Base-by-base conservation (phyloP, 2,113 vertebrate species). In the Pangasianodon hypophthalmus region DNA sequence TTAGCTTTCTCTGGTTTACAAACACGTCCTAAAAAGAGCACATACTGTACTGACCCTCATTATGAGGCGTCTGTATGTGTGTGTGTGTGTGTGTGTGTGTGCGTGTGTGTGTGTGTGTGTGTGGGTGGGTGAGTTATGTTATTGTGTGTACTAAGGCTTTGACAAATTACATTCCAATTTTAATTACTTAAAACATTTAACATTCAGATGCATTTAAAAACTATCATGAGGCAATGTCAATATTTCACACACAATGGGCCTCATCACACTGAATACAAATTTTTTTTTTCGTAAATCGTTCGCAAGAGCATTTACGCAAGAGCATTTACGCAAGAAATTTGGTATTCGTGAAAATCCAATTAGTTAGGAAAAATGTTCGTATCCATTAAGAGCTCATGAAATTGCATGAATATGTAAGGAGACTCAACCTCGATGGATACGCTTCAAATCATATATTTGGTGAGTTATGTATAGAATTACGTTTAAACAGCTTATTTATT, bases 101-200 rank as follows among this genome's bases (percentile, higher is more conserved):
- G 9, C 4, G 7, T 87, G 91, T 92, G 94, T 87, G 32, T 84
- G 48, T 7, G 37, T 7, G 29, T 0, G 24, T 5, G 73, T 11
- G 9, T 13, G 10, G 87, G 90, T 92, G 94, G 92, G 92, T 94
- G 94, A 94, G 94, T 94, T 92, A 93, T 92, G 95, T 95, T 94
- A 94, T 90, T 90, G 84, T 90, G 67, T 71, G 67, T 86, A 44
- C 24, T 26, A 46, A 19, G 56, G 56, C 21, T 84, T 41, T 46
- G 11, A 44, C 26, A 44, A 62, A 58, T 18, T 84, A 37, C 56
- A 60, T 62, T 60, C 10, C 21, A 29, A 11, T 84, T 60, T 84
- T 60, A 84, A 26, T 62, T 84, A 44, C 56, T 62, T 56, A 37
- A 54, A 83, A 83, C 80, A 54, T 21, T 21, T 18, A 83, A 58